Evolutionary conservation across 2,888 invertebrate species (phyloP).

Genomic region (Amblyjoppa proteus): DNA sequence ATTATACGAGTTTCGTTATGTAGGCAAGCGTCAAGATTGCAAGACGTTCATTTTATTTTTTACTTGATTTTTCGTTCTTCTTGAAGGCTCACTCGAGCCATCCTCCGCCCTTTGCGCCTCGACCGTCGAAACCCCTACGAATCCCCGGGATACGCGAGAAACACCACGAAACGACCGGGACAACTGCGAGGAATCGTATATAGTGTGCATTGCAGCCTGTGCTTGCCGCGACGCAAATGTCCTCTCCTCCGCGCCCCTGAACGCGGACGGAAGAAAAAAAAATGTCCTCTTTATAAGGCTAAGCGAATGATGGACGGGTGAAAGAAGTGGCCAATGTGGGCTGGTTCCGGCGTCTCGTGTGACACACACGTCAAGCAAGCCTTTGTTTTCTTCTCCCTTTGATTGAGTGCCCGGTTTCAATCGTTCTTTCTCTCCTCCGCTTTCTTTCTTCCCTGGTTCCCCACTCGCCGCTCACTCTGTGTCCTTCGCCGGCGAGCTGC

Average conservation of each 20-base stretch:
- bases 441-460: conserved; percentile 39
- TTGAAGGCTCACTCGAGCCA: conserved; percentile 19
- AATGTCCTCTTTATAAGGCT: conserved; percentile 77
- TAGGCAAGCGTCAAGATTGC: too few species aligned
- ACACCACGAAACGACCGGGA: conserved; percentile 42
- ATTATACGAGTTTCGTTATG: too few species aligned
- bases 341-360: conserved; percentile 84
- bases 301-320: conserved; percentile 83
- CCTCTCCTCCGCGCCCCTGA: conserved; percentile 10
- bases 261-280: conserved; percentile 15
- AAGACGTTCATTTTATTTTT: too few species aligned
- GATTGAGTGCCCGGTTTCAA: conserved; percentile 79
- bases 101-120: conserved; percentile 46
- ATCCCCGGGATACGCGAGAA: conserved; percentile 35
- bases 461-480: not conserved
- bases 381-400: conserved; percentile 83
- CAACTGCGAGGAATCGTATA: conserved; percentile 15
- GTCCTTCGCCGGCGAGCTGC: not conserved
- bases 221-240: conserved; percentile 44
- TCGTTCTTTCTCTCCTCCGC: conserved; percentile 50
- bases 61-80: not conserved
- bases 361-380: conserved; percentile 81
- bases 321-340: conserved; percentile 85
- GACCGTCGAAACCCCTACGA: conserved; percentile 31
- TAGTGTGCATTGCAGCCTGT: conserved; percentile 2